Percentiles rank a stretch among this genome's conserved stretches.
These are phyloP conservation scores for Adelges cooleyi DNA, from an alignment of 1,140 invertebrate species.

Conservation along the genomic window DNA sequence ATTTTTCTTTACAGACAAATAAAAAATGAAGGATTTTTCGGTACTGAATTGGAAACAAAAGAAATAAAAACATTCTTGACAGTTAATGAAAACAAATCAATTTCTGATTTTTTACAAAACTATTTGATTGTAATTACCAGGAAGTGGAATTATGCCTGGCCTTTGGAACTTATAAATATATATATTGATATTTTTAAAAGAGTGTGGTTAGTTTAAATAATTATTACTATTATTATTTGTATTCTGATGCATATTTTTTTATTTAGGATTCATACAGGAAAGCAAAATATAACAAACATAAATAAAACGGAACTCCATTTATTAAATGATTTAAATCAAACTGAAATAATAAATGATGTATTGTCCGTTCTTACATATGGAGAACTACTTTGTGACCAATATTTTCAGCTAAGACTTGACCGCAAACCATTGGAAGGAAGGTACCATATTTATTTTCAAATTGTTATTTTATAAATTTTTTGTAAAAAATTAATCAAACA, in stretches of 20 bases:
- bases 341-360: background rate
- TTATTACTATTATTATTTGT: background rate
- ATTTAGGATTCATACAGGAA: conserved; percentile 19
- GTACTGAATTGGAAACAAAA: conserved; percentile 47
- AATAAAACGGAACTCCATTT: background rate
- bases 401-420: conserved; percentile 4
- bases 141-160: conserved; percentile 29
- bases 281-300: background rate
- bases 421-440: conserved; percentile 16
- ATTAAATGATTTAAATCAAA: background rate
- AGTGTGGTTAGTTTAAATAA: conserved; percentile 10
- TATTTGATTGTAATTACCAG: conserved; percentile 3
- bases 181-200: conserved; percentile 27
- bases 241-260: background rate
- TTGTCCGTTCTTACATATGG: conserved; percentile 5
- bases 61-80: conserved; percentile 54
- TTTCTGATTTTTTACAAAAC: conserved; percentile 18
- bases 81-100: conserved; percentile 36
- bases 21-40: conserved; percentile 47
- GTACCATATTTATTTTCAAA: background rate
- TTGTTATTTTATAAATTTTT: too few relatives aligned
- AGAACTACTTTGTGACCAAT: conserved; percentile 3
- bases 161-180: background rate
- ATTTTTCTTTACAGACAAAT: conserved; percentile 26
- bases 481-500: too few relatives aligned